Evolutionary conservation across 2,797 vertebrate species (phyloP), one percentile per base, ranked within the genome.

Genomic region (Harpagifer antarcticus): DNA sequence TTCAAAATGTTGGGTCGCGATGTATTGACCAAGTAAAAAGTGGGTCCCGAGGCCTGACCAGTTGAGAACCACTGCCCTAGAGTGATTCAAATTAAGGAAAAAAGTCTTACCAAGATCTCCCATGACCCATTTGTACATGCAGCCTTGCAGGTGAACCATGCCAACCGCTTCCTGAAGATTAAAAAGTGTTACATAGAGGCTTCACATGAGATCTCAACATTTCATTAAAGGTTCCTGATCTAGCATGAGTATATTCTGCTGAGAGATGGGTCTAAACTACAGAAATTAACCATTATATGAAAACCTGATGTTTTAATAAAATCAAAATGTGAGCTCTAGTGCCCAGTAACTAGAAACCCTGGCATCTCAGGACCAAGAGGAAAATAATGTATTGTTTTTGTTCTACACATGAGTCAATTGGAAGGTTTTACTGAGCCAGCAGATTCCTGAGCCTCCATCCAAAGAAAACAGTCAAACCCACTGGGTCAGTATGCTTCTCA

Each of bases 71-170:
- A n/a, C n/a, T n/a, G 27, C 27, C 4, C 33, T 37, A 37, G 33
- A 37, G 6, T 37, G 33, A 37, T 37, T 37, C 8, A 37, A 37
- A 37, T 37, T 0, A 65, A 0, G 1, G 10, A 45, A 61, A 50
- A 2, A 53, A 37, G 60, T 87, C 93, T 90, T 70, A 96, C 95
- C 81, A 0, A 96, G 84, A 84, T 96, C 96, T 70, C 96, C 93
- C 94, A 95, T 95, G 76, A 97, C 91, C 96, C 96, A 96, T 68
- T 96, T 96, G 92, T 97, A 97, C 96, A 96, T 97, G 88, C 91
- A 96, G 55, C 96, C 96, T 86, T 96, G 96, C 44, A 96, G 89
- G 79, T 97, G 96, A 53, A 97, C 96, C 94, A 96, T 96, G 37
- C 95, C 94, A 9, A 97, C 93, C 0, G 96, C 95, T 61, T 97